phyloP scores from a whole-genome alignment of 1,140 invertebrate species.

The Rhyzopertha dominica region DNA sequence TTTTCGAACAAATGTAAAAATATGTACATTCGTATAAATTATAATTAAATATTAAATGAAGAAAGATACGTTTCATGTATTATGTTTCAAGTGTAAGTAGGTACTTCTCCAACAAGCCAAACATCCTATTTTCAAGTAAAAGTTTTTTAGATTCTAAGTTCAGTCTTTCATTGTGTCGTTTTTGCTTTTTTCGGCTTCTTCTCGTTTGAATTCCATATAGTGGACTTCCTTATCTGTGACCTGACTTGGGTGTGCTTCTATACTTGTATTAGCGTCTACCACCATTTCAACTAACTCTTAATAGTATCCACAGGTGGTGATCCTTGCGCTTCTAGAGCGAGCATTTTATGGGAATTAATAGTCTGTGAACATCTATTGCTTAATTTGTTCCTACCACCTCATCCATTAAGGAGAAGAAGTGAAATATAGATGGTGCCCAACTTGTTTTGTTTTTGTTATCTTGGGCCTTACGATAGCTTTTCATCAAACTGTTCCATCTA shows the following conservation, averaged over 20 bases:
- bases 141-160: not conserved
- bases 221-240: not conserved
- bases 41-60: not conserved
- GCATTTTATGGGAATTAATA: not conserved
- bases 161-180: not conserved
- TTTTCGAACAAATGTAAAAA: not conserved
- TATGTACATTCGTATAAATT: not conserved
- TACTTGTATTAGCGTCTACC: not conserved
- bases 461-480: conserved; percentile 6
- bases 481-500: conserved; percentile 8
- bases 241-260: not conserved
- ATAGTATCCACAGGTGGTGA: not conserved
- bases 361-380: not conserved
- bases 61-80: not conserved
- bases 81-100: not conserved
- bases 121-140: not conserved
- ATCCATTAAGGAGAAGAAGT: conserved; percentile 6
- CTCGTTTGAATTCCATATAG: conserved; percentile 5
- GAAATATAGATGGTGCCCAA: not conserved
- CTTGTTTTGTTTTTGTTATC: conserved; percentile 2
- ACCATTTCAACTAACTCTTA: not conserved
- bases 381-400: conserved; percentile 5
- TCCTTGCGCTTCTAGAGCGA: not conserved
- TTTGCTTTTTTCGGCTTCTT: not conserved
- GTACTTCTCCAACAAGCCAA: not conserved